Evolutionary conservation across 2,113 vertebrate genomes (phyloP).

Genomic region (Ornithorhynchus anatinus): DNA sequence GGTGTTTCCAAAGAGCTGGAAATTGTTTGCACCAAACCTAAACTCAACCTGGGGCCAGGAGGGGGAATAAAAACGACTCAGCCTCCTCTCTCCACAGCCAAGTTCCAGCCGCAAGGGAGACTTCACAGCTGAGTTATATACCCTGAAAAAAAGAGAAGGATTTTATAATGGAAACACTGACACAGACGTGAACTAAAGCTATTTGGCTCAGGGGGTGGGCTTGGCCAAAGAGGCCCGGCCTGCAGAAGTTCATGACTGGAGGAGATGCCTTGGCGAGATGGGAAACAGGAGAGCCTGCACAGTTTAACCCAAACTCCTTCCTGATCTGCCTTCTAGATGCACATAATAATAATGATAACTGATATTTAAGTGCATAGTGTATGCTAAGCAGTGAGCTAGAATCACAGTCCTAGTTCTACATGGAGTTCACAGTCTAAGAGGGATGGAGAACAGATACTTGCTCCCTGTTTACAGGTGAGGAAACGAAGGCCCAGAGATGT

Average conservation of each 20-base stretch:
- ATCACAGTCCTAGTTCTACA: no score
- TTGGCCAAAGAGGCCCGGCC: not conserved
- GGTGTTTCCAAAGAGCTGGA: not conserved
- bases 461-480: no score
- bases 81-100: conserved; percentile 24
- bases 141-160: conserved; percentile 30
- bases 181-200: not conserved
- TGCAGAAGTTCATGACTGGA: not conserved
- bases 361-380: no score
- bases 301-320: no score
- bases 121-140: conserved; percentile 40
- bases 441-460: no score
- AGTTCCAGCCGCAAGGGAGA: conserved; percentile 36
- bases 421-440: no score
- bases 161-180: conserved; percentile 64
- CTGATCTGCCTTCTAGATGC: no score
- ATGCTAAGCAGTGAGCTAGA: no score
- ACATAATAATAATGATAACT: no score
- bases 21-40: not conserved
- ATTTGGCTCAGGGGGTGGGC: not conserved
- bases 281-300: not conserved
- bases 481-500: no score
- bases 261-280: not conserved
- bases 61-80: not conserved
- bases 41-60: not conserved